Evolutionary conservation across 2,113 vertebrate genomes (phyloP).

Genomic region (Crotalus tigris): DNA sequence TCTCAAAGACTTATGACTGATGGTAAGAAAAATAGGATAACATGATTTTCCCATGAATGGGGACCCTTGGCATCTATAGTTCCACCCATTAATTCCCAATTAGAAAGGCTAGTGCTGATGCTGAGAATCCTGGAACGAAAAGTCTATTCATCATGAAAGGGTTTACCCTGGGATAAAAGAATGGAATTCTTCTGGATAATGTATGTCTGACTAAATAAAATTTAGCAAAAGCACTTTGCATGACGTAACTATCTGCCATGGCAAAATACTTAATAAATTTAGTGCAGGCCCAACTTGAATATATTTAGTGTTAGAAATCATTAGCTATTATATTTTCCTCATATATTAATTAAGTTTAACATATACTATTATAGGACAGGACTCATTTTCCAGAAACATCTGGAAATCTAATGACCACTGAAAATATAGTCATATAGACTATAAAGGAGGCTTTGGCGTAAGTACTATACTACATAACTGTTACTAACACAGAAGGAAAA

Average conservation of each 20-base stretch:
- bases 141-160: no score
- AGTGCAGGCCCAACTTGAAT: background rate
- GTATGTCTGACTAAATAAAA: background rate
- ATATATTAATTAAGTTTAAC: conserved; percentile 30
- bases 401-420: background rate
- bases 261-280: background rate
- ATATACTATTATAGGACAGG: conserved; percentile 6
- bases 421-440: conserved; percentile 2
- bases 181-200: background rate
- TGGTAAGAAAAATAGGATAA: no score
- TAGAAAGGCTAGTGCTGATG: no score
- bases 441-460: background rate
- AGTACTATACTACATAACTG: background rate
- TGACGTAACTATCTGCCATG: background rate
- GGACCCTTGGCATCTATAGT: no score
- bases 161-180: background rate
- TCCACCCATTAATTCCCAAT: no score
- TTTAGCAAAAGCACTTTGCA: background rate
- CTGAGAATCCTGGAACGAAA: no score
- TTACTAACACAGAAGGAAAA: background rate
- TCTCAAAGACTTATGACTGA: no score
- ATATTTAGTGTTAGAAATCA: background rate
- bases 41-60: no score
- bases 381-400: background rate
- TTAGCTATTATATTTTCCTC: conserved; percentile 37